Percentiles rank a stretch among this genome's conserved stretches.
phyloP scores from a whole-genome alignment of 1,140 invertebrate genomes.

The Sipha flava region DNA sequence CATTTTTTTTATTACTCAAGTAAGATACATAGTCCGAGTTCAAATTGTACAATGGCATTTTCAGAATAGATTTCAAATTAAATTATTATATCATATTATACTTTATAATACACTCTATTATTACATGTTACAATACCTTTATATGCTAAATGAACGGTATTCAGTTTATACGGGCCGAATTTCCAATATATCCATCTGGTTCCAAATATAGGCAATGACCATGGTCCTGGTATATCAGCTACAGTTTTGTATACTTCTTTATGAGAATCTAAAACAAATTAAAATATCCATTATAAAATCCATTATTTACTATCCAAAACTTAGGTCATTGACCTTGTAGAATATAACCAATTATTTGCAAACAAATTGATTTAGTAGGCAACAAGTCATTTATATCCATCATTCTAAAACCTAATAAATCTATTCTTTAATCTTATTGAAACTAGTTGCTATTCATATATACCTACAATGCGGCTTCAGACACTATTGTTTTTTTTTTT shows the following conservation, averaged over 20 bases:
- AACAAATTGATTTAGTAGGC: too few relatives aligned
- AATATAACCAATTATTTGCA: not conserved
- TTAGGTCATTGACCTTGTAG: not conserved
- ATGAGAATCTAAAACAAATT: not conserved
- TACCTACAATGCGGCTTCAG: too few relatives aligned
- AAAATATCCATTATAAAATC: not conserved
- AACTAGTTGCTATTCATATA: too few relatives aligned
- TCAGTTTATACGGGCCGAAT: constrained; percentile 60
- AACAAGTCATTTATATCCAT: too few relatives aligned
- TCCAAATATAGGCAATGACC: constrained; percentile 62
- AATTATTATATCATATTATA: not conserved
- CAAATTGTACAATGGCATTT: too few relatives aligned
- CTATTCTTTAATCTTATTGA: too few relatives aligned
- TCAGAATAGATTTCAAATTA: not conserved
- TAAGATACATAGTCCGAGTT: too few relatives aligned
- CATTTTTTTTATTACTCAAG: too few relatives aligned
- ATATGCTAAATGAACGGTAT: constrained; percentile 70
- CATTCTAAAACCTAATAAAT: too few relatives aligned
- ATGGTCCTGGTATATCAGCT: constrained; percentile 61
- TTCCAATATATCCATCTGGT: constrained; percentile 65
- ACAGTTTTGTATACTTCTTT: constrained; percentile 22
- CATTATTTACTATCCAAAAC: not conserved
- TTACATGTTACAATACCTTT: constrained; percentile 52
- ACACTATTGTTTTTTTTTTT: too few relatives aligned
- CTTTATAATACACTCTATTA: not conserved